Percentiles rank a stretch among this genome's conserved stretches.
Evolutionary conservation across 2,113 vertebrate genomes (phyloP).

Genomic region (Collichthys lucidus): DNA sequence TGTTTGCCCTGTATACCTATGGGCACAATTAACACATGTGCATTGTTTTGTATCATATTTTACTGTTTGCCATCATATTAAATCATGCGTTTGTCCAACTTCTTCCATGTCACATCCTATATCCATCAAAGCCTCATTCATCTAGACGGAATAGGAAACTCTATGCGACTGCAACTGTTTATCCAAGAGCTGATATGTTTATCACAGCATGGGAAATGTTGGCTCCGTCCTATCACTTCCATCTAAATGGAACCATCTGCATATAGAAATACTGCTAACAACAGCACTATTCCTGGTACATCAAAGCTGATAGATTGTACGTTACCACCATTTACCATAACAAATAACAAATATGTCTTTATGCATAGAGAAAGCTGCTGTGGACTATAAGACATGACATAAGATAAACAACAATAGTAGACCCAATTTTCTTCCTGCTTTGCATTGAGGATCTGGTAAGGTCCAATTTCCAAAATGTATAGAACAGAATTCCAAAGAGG

Average conservation of each 20-base stretch:
- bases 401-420: constrained; percentile 13
- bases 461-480: neutral
- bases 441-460: constrained; percentile 8
- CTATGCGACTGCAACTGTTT: constrained; percentile 15
- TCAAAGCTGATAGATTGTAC: constrained; percentile 32
- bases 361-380: constrained; percentile 8
- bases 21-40: neutral
- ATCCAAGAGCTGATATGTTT: constrained; percentile 33
- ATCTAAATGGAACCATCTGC: constrained; percentile 43
- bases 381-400: constrained; percentile 6
- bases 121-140: neutral
- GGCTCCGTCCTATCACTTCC: constrained; percentile 32
- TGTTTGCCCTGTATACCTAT: neutral
- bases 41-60: neutral
- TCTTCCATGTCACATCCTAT: neutral
- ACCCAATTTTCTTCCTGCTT: constrained; percentile 21
- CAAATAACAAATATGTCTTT: constrained; percentile 12
- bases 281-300: neutral
- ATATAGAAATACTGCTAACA: constrained; percentile 16
- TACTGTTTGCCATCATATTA: neutral
- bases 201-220: constrained; percentile 3
- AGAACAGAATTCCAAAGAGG: neutral
- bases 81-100: neutral
- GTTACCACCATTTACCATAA: constrained; percentile 4
- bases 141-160: neutral